These are phyloP conservation scores for Liopterus haemorrhoidalis DNA, from an alignment of 2,888 invertebrate species.

Conservation along the genomic window DNA sequence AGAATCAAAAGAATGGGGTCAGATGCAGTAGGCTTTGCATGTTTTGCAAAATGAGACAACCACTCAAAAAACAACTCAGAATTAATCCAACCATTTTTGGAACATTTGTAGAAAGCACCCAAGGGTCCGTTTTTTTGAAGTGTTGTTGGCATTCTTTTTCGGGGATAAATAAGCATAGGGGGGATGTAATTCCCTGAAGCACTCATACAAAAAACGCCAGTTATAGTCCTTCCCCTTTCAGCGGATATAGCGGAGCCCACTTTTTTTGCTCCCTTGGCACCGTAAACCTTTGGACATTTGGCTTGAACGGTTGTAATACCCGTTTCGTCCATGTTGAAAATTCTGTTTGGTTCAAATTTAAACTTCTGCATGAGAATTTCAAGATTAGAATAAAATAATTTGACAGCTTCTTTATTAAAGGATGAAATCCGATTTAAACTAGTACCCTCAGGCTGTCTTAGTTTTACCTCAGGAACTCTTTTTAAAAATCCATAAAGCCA, in stretches of 20 bases:
- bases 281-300: conserved; percentile 40
- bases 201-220: conserved; percentile 41
- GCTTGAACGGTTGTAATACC: conserved; percentile 39
- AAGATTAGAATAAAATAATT: conserved; percentile 33
- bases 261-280: conserved; percentile 39
- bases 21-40: conserved; percentile 1
- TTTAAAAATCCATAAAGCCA: conserved; percentile 34
- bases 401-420: conserved; percentile 25
- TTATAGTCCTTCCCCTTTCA: conserved; percentile 40
- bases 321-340: conserved; percentile 43
- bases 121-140: conserved; percentile 41
- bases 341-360: conserved; percentile 27
- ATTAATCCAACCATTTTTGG: conserved; percentile 27
- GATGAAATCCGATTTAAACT: conserved; percentile 10
- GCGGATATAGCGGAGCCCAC: conserved; percentile 41
- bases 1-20: conserved; percentile 15
- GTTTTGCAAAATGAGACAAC: conserved; percentile 22
- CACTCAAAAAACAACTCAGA: conserved; percentile 28
- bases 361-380: conserved; percentile 28
- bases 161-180: conserved; percentile 45
- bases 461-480: conserved; percentile 26
- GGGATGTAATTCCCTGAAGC: conserved; percentile 40
- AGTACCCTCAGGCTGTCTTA: conserved; percentile 14
- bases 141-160: conserved; percentile 39
- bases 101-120: conserved; percentile 35